Percentiles rank a stretch among this genome's conserved stretches.
phyloP scores from a whole-genome alignment of 2,888 invertebrate species.

The Marasmarcha lunaedactyla region DNA sequence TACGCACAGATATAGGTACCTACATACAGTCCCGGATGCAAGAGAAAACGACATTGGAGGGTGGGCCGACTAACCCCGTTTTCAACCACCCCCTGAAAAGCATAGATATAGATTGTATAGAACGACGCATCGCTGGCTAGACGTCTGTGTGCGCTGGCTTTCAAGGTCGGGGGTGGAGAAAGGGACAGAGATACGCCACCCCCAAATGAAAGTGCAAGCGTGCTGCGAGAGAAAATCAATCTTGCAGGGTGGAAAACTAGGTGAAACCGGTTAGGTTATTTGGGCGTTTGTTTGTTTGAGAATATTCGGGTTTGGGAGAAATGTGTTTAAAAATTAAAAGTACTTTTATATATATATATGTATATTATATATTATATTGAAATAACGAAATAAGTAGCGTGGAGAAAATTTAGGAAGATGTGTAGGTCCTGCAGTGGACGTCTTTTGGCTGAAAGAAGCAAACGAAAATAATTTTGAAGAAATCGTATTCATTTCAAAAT shows the following conservation, averaged over 20 bases:
- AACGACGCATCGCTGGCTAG: constrained; percentile 37
- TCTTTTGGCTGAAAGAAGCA: no score
- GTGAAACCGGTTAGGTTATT: constrained; percentile 40
- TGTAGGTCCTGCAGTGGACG: no score
- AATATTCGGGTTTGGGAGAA: constrained; percentile 3
- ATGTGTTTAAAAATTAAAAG: no score
- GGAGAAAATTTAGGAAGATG: no score
- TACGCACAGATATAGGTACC: constrained; percentile 16
- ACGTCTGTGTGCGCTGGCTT: constrained; percentile 41
- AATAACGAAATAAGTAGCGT: no score
- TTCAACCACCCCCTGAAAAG: constrained; percentile 23
- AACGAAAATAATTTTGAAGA: no score
- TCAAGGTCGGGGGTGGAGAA: constrained; percentile 56
- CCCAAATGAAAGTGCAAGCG: constrained; percentile 59
- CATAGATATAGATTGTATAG: constrained; percentile 13
- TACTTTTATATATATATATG: no score
- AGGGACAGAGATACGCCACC: constrained; percentile 37
- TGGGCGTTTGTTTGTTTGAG: constrained; percentile 21
- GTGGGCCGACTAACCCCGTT: constrained; percentile 54
- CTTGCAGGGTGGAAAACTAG: constrained; percentile 67
- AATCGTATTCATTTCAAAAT: no score
- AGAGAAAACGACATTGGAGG: constrained; percentile 50
- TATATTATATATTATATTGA: no score
- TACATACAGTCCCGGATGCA: constrained; percentile 47
- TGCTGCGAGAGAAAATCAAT: constrained; percentile 66